A percentile compares a stretch with the other conserved stretches of the same genome.
Conservation (phyloP, 2,888 invertebrate genomes). For the Drosophila planitibia region DNA sequence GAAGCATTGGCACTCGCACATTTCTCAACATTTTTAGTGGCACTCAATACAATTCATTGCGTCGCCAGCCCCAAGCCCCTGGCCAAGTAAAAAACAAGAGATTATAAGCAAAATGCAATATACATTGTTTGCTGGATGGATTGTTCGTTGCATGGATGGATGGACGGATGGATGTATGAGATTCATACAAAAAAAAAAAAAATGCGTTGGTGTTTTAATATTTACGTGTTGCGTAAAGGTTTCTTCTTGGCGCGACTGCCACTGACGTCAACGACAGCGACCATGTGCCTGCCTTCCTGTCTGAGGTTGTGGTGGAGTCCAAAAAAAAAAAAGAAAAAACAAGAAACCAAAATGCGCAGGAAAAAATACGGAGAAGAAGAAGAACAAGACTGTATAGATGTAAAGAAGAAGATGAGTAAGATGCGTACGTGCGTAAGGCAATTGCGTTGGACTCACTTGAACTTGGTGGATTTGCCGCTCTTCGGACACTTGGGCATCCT, state of each 20-base stretch:
- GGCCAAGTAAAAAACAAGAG: slow-evolving; percentile 38
- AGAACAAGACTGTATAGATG: slow-evolving; percentile 48
- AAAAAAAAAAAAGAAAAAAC: slow-evolving; percentile 39
- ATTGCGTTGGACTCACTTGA: slow-evolving; percentile 67
- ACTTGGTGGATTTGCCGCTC: slow-evolving; percentile 40
- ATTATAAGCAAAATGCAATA: slow-evolving; percentile 80
- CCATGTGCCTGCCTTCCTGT: slow-evolving; percentile 45
- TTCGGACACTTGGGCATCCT: slow-evolving; percentile 41
- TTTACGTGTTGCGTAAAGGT: slow-evolving; percentile 69
- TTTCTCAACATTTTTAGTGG: slow-evolving; percentile 80
- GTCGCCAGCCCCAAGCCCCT: slow-evolving; percentile 37
- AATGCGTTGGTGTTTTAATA: slow-evolving; percentile 80
- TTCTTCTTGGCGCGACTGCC: slow-evolving; percentile 44
- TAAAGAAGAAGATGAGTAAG: slow-evolving; percentile 69
- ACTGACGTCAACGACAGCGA: slow-evolving; percentile 30
- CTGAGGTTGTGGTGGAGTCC: slow-evolving; percentile 44
- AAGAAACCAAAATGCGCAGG: slow-evolving; percentile 9
- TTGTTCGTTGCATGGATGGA: slow-evolving; percentile 9
- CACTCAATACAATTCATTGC: slow-evolving; percentile 83
- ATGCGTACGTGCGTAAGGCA: slow-evolving; percentile 77
- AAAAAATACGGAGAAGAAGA: slow-evolving; percentile 4
- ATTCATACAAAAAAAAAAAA: slow-evolving; percentile 51
- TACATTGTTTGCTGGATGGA: slow-evolving; percentile 60
- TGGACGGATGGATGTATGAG: slow-evolving; percentile 25
- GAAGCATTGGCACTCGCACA: slow-evolving; percentile 68